Evolutionary conservation across 2,888 invertebrate species (phyloP).

Genomic region (Plusia festucae): DNA sequence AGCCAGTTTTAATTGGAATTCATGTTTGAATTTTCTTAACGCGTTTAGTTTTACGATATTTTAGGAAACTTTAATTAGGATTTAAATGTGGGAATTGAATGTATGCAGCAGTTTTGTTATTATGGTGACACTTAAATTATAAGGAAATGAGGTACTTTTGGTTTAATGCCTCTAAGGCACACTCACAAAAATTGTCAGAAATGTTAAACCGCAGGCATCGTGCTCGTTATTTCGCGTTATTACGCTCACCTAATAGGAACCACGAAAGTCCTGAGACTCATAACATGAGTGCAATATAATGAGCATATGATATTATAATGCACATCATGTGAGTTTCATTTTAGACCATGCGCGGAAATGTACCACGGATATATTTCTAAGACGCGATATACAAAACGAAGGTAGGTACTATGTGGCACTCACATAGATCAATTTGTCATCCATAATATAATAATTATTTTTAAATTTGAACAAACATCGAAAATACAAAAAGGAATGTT

Average conservation of each 20-base stretch:
- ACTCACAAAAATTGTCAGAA: not conserved
- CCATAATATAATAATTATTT: not conserved
- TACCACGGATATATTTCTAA: slow-evolving; percentile 11
- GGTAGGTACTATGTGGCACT: slow-evolving; percentile 5
- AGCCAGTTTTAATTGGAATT: slow-evolving; percentile 30
- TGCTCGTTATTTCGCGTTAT: slow-evolving; percentile 13
- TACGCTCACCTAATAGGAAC: slow-evolving; percentile 17
- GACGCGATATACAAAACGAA: slow-evolving; percentile 14
- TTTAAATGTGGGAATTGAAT: not conserved
- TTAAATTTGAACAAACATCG: slow-evolving; percentile 15
- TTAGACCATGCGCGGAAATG: slow-evolving; percentile 22
- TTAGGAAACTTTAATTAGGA: not conserved
- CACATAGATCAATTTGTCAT: slow-evolving; percentile 5
- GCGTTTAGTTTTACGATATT: not conserved
- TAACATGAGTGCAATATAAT: slow-evolving; percentile 28
- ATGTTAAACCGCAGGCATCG: not conserved
- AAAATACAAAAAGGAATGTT: slow-evolving; percentile 8
- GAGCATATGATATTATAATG: slow-evolving; percentile 25
- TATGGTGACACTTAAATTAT: not conserved
- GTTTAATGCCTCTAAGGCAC: not conserved
- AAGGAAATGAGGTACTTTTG: not conserved
- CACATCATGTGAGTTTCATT: slow-evolving; percentile 26
- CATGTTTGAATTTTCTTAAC: not conserved
- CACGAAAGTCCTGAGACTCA: slow-evolving; percentile 6
- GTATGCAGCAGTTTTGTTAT: not conserved